Conservation (phyloP, 2,113 vertebrate species). For the Strix uralensis region DNA sequence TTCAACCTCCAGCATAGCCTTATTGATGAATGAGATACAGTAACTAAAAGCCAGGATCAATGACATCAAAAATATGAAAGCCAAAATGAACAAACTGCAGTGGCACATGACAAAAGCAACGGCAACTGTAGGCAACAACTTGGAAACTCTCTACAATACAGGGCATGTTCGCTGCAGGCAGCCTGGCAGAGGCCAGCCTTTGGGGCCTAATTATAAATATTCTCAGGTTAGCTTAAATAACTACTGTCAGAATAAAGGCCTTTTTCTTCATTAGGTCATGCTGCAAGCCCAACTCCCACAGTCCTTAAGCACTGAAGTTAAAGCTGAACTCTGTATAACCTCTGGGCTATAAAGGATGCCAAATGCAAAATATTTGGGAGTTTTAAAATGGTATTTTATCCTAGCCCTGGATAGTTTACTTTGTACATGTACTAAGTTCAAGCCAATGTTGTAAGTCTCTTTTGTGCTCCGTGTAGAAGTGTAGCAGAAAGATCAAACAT, state of each 20-base stretch:
- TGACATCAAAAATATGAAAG: not conserved
- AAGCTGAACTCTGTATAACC: slow-evolving; percentile 15
- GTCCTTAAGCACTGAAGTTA: not conserved
- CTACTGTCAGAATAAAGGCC: not conserved
- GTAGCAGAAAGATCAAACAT: not conserved
- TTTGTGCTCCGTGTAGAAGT: not conserved
- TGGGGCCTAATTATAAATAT: not conserved
- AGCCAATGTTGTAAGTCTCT: not conserved
- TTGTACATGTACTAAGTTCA: not conserved
- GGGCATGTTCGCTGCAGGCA: not conserved
- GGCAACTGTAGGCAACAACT: not conserved
- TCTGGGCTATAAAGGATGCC: not conserved
- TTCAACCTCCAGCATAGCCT: not conserved
- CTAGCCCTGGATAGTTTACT: not conserved
- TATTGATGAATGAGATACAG: not conserved
- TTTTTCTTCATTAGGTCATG: not conserved
- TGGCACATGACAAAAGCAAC: not conserved
- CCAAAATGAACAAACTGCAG: not conserved
- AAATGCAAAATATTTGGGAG: not conserved
- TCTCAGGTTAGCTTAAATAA: not conserved
- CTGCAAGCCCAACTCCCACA: not conserved
- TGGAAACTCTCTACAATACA: not conserved
- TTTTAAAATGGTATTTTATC: not conserved
- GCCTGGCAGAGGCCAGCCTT: not conserved
- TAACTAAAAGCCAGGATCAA: not conserved